Base-by-base conservation (phyloP, 1,140 invertebrate species). In the Leptinotarsa texana region DNA sequence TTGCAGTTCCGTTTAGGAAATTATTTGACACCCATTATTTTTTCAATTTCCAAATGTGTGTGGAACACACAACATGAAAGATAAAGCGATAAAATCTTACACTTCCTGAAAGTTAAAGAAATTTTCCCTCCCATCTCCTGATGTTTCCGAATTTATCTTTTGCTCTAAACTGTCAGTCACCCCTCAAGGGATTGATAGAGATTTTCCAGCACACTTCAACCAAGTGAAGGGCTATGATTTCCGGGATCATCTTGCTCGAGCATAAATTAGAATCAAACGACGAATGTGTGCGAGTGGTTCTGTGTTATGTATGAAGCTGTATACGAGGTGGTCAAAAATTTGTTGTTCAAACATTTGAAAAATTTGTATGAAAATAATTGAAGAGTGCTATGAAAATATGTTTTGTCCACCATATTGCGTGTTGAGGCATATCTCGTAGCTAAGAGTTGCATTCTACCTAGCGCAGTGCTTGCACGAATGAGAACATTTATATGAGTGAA, bases 401-500 rank as follows among this genome's bases (percentile, higher is more conserved):
- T 57, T 17, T 57, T 18, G 51, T 57, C 51, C 51, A 57, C 13
- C 33, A 57, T 57, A 18, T 57, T 57, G 51, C 51, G 51, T 57
- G 51, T 57, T 57, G 51, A 17, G 13, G 51, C 51, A 15, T 57
- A 3, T 13, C 4, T 57, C 51, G 51, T 57, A 57, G 51, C 51
- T 18, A 13, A 57, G 4, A 57, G 17, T 18, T 18, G 15, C 51
- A 57, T 57, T 42, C 33, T 8, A 42, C 2, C 33, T 42, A 42
- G 33, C 33, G 8, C 33, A 42, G 33, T 57, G 51, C 51, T 13
- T 57, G 15, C 4, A 57, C 51, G 51, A 73, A 63, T 72, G 65
- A 74, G 74, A 48, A 76, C 73, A 77, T 68, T 66, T 62, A 68
- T 67, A 77, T 74, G 51, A 57, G 17, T 77, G 73, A 66, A 69